Evolutionary conservation across 2,888 invertebrate genomes (phyloP), one percentile per base, ranked within the genome.

Genomic region (Latrodectus elegans): DNA sequence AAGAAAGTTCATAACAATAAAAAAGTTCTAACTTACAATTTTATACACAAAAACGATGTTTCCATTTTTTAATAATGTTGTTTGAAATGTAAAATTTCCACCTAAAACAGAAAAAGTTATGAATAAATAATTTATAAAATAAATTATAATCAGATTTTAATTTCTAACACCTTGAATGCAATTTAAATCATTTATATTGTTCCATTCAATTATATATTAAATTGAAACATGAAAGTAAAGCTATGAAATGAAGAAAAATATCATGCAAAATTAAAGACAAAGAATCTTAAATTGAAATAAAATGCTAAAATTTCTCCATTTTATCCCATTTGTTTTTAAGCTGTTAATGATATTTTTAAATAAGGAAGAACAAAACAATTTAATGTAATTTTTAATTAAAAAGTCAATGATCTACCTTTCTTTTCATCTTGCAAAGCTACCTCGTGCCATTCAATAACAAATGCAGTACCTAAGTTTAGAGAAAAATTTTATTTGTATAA

Each of bases 401-500:
- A 73, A 75, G 9, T 17, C 17, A 70, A 8, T 26, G 84, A 90
- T 9, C 89, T 89, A 92, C 92, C 91, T 75, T 90, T 89, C 73
- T 90, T 90, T 74, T 92, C 91, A 87, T 98, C 97, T 92, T 97
- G 96, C 9, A 99, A 93, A 0, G 94, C 94, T 8, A 98, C 97
- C 91, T 96, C 95, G 91, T 97, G 95, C 99, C 99, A 99, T 92
- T 97, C 95, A 0, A 98, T 97, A 0, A 96, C 96, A 92, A 99
- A 97, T 26, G 95, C 95, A 38, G 97, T 96, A 55, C 95, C 97
- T 97, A 91, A 15, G 91, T 90, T 89, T 65, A 89, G 52, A 78
- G 72, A 86, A 75, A 51, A n/a, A 65, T 51, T 65, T 17, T 51
- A 77, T 77, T 15, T 10, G 26, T 53, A 17, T 67, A 10, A 68